These are phyloP conservation scores for Melipona beecheii DNA, from an alignment of 2,888 invertebrate species.

Conservation along the genomic window DNA sequence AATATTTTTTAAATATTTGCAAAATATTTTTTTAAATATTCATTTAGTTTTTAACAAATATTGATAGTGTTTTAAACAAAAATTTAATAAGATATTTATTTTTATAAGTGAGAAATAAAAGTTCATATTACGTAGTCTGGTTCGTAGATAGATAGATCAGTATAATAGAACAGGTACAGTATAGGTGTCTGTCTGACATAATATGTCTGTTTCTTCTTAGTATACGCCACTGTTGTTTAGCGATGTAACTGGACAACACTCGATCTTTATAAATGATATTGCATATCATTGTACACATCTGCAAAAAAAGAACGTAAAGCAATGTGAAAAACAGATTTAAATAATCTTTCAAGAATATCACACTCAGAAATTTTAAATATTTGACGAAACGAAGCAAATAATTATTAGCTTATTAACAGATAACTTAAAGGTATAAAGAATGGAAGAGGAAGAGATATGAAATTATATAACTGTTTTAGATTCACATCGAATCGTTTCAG, in stretches of 20 bases:
- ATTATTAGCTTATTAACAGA: not conserved
- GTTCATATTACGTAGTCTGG: too few species aligned
- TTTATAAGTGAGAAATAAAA: not conserved
- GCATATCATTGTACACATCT: too few species aligned
- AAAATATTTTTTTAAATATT: not conserved
- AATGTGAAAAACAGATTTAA: not conserved
- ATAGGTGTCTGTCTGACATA: not conserved
- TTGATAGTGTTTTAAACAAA: not conserved
- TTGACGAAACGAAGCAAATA: not conserved
- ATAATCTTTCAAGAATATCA: not conserved
- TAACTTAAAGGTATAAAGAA: not conserved
- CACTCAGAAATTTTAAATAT: not conserved
- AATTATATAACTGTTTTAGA: not conserved
- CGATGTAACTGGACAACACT: not conserved
- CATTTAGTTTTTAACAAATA: not conserved
- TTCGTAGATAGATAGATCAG: not conserved
- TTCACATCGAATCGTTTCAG: not conserved
- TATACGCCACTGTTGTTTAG: too few species aligned
- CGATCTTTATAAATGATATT: not conserved
- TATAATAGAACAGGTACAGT: not conserved
- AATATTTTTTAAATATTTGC: not conserved
- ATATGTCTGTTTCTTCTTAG: not conserved
- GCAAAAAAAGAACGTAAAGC: not conserved
- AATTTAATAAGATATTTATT: not conserved
- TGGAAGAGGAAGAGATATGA: not conserved